Evolutionary conservation across 1,140 invertebrate genomes (phyloP).

Genomic region (Pygmarrhopalites habei): DNA sequence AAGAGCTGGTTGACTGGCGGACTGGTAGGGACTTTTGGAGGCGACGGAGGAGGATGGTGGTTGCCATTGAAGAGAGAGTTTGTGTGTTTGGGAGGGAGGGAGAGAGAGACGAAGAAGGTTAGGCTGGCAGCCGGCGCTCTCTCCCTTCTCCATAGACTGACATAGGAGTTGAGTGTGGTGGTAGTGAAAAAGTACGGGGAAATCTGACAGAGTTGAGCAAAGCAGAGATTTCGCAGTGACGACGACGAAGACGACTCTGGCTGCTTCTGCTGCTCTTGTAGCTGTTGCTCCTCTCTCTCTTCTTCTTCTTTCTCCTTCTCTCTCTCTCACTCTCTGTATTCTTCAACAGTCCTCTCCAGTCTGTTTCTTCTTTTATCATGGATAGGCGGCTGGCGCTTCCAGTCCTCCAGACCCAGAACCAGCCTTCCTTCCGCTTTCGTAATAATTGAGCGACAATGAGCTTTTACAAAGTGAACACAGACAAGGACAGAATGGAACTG

Average conservation of each 20-base stretch:
- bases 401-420: too few relatives aligned
- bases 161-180: not conserved
- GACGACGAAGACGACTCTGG: too few relatives aligned
- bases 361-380: too few relatives aligned
- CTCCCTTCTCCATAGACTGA: conserved; percentile 5
- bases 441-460: conserved; percentile 13
- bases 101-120: not conserved
- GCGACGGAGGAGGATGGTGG: too few relatives aligned
- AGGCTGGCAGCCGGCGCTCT: conserved; percentile 5
- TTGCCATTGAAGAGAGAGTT: not conserved
- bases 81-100: not conserved
- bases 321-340: not conserved
- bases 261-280: not conserved
- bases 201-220: conserved; percentile 8
- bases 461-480: conserved; percentile 25
- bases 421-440: not conserved
- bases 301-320: not conserved
- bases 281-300: not conserved
- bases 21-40: too few relatives aligned
- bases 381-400: too few relatives aligned
- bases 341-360: too few relatives aligned
- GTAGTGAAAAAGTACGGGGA: not conserved
- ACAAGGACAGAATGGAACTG: conserved; percentile 30
- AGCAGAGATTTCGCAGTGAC: not conserved
- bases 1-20: too few relatives aligned